These are phyloP conservation scores for Periophthalmus modestus DNA, from an alignment of 2,113 vertebrate species.

Conservation along the genomic window DNA sequence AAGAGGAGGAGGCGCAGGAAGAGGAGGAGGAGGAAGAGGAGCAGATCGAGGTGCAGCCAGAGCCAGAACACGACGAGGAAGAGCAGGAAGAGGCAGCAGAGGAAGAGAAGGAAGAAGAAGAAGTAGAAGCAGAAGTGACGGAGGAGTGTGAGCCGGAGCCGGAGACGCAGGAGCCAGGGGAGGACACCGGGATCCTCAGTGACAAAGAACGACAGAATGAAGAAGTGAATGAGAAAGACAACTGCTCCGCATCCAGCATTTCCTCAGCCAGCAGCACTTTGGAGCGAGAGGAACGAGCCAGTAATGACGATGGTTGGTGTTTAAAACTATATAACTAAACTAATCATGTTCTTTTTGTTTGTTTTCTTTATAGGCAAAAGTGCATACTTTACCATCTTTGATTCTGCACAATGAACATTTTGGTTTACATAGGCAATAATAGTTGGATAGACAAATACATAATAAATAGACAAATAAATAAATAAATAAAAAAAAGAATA, in stretches of 20 bases:
- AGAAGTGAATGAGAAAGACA: slow-evolving; percentile 95
- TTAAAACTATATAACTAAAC: neutral
- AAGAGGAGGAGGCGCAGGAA: slow-evolving; percentile 5
- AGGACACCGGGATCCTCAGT: slow-evolving; percentile 88
- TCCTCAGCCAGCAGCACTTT: slow-evolving; percentile 95
- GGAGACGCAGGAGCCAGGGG: slow-evolving; percentile 83
- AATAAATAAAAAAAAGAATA: too few species aligned
- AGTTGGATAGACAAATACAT: too few species aligned
- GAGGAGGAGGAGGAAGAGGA: neutral
- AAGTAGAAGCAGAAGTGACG: slow-evolving; percentile 56
- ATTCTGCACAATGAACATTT: too few species aligned
- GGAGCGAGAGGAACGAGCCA: slow-evolving; percentile 89
- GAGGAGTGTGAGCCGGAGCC: slow-evolving; percentile 63
- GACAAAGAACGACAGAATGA: slow-evolving; percentile 95
- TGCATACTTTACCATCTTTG: too few species aligned
- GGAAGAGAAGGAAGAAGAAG: slow-evolving; percentile 64
- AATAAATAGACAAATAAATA: too few species aligned
- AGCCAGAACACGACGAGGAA: slow-evolving; percentile 56
- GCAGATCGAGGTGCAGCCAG: slow-evolving; percentile 34
- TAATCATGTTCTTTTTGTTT: too few species aligned
- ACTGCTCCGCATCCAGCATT: slow-evolving; percentile 88
- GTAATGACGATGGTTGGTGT: slow-evolving; percentile 84
- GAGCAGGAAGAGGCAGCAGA: slow-evolving; percentile 54
- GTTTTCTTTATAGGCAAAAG: too few species aligned
- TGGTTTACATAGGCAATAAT: too few species aligned